A percentile compares a stretch with the other conserved stretches of the same genome.
These are phyloP conservation scores for Baronia brevicornis DNA, from an alignment of 2,888 invertebrate species.

Conservation along the genomic window DNA sequence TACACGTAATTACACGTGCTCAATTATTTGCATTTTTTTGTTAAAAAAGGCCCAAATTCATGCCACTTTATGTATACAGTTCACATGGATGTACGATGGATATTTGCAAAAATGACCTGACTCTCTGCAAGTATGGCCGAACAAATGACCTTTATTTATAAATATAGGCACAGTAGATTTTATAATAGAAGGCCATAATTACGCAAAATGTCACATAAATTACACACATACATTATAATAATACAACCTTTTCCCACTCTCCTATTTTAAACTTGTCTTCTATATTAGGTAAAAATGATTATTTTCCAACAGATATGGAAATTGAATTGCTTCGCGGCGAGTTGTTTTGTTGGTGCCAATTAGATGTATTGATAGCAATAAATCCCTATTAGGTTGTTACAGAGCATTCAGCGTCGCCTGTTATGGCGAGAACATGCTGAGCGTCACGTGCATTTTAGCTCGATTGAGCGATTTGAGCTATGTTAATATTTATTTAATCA, in stretches of 20 bases:
- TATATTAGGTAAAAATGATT: conserved; percentile 22
- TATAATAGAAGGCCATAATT: no score
- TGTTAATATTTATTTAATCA: conserved; percentile 17
- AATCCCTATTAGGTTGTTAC: conserved; percentile 37
- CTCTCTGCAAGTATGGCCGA: no score
- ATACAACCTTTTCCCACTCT: conserved; percentile 10
- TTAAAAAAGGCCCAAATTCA: no score
- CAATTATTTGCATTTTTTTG: no score
- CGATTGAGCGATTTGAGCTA: conserved; percentile 23
- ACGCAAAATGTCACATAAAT: conserved; percentile 12
- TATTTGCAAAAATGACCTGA: no score
- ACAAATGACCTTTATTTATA: no score
- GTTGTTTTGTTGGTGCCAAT: conserved; percentile 31
- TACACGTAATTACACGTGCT: no score
- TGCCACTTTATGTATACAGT: no score
- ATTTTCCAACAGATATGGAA: conserved; percentile 34
- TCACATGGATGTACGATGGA: no score
- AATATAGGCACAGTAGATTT: no score
- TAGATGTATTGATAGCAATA: conserved; percentile 50
- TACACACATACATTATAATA: conserved; percentile 14
- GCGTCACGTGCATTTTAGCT: conserved; percentile 20
- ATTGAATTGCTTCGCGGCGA: conserved; percentile 33
- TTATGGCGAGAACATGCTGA: conserved; percentile 29
- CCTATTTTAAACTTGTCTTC: conserved; percentile 9
- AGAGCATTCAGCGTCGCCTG: conserved; percentile 32